Evolutionary conservation across 2,113 vertebrate genomes (phyloP), one percentile per base, ranked within the genome.

Genomic region (Acrocephalus kingi): DNA sequence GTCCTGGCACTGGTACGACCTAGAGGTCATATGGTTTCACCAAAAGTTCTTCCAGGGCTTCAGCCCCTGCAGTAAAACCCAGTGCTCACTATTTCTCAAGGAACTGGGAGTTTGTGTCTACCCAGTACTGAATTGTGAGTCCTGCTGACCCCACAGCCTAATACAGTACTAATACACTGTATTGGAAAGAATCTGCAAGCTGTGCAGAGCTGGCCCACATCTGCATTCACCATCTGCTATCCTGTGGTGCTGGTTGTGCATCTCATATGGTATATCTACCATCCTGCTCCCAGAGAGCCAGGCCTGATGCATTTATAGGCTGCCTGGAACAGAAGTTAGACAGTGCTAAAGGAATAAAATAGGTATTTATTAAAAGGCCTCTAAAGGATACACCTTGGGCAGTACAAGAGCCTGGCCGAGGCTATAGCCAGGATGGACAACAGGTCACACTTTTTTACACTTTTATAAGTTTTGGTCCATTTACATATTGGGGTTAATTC

Each of bases 261-360:
- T 15, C 11, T 55, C 24, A 2, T 10, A 2, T 0, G 0, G 7
- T n/a, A 3, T 11, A 21, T 25, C 35, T 35, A 59, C 14, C 24
- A 55, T 6, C 14, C 35, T 55, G 11, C 25, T 55, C 11, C 28
- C 20, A 48, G 13, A 56, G n/a, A 66, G 21, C 16, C 72, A n/a
- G 23, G 37, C 10, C 18, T 35, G 15, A 37, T 37, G 15, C 10
- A 23, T 59, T 59, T 10, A 59, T 23, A 59, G 58, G n/a, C 58
- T 59, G 23, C 58, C 58, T 37, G n/a, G n/a, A 37, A 25, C 58
- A 10, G 23, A 25, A 22, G 23, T 22, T 59, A 35, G 58, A 25
- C 58, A 37, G 23, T 11, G n/a, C 17, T 17, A 59, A 59, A 59
- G 23, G 58, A 37, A 59, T 37, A 25, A 17, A 59, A 15, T 25